Conservation (phyloP, 2,888 invertebrate species). For the Didymodactylos carnosus region DNA sequence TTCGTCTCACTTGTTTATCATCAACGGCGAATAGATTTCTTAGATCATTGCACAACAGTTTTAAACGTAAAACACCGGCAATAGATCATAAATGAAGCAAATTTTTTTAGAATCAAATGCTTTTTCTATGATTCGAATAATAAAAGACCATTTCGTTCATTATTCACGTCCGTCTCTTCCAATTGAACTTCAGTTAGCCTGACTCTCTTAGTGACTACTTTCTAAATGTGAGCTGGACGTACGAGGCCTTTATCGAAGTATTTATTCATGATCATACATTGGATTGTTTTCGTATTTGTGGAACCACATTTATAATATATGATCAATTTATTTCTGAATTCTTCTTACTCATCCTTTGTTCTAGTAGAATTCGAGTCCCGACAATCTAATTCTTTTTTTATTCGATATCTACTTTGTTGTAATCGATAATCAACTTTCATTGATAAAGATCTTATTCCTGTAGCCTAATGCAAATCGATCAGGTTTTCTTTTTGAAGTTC, state of each 20-base stretch:
- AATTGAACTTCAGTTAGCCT: background rate
- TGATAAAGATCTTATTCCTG: background rate
- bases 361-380: background rate
- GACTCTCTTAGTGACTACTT: background rate
- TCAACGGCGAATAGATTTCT: too few species aligned
- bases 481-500: background rate
- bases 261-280: background rate
- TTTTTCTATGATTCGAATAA: background rate
- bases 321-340: background rate
- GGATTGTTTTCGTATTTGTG: background rate
- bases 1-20: too few species aligned
- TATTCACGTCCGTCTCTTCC: background rate
- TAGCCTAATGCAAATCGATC: background rate
- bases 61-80: background rate
- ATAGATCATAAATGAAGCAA: background rate
- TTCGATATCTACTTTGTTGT: background rate
- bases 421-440: background rate
- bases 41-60: background rate
- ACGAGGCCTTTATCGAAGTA: background rate
- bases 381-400: background rate
- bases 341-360: background rate
- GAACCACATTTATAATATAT: background rate
- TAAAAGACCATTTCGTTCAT: background rate
- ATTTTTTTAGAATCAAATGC: background rate
- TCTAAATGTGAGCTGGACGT: background rate